A percentile compares a stretch with the other conserved stretches of the same genome.
These are phyloP conservation scores for Anadara kagoshimensis DNA, from an alignment of 1,140 invertebrate genomes.

Conservation along the genomic window DNA sequence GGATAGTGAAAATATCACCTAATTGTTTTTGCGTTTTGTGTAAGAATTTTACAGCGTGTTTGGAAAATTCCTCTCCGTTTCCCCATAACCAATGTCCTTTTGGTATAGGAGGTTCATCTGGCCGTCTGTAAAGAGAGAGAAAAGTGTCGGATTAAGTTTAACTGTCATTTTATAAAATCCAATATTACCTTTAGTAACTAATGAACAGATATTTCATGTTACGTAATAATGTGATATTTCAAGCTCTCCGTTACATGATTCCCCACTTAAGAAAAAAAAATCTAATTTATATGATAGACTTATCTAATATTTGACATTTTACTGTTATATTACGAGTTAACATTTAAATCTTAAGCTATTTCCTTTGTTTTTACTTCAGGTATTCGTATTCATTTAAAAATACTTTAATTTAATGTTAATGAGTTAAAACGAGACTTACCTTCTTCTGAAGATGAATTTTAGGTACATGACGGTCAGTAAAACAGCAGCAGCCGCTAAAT, in stretches of 20 bases:
- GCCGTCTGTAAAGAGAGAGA: conserved; percentile 56
- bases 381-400: background rate
- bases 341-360: background rate
- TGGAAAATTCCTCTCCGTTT: conserved; percentile 66
- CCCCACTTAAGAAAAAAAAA: background rate
- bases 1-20: conserved; percentile 72
- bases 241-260: background rate
- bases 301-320: background rate
- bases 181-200: background rate
- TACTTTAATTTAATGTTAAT: background rate
- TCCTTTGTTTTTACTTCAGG: conserved; percentile 11
- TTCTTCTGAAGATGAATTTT: conserved; percentile 57
- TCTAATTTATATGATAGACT: background rate
- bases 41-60: conserved; percentile 70
- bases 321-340: background rate
- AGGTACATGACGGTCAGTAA: conserved; percentile 54
- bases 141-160: conserved; percentile 17
- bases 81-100: conserved; percentile 69
- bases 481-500: conserved; percentile 41
- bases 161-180: background rate
- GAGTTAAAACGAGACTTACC: conserved; percentile 42
- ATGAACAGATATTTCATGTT: background rate
- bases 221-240: background rate
- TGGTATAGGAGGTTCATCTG: conserved; percentile 66
- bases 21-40: conserved; percentile 58